These are phyloP conservation scores for Mimachlamys varia DNA, from an alignment of 2,888 invertebrate species.

Conservation along the genomic window DNA sequence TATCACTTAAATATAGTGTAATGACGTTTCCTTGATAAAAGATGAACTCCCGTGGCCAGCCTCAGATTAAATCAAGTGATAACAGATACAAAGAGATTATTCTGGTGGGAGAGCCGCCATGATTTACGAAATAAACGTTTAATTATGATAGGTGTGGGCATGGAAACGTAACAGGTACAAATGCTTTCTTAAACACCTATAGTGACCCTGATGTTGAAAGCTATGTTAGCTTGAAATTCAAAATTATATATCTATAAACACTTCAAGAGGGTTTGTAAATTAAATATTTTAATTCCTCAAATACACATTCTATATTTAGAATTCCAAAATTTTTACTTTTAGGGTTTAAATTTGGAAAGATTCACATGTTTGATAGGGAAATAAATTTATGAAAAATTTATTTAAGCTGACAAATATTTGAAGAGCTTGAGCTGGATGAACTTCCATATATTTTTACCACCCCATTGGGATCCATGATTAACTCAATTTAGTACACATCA, in stretches of 20 bases:
- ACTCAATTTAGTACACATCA: not conserved
- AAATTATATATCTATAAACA: not conserved
- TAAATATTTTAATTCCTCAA: not conserved
- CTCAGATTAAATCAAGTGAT: not conserved
- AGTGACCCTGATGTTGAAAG: not conserved
- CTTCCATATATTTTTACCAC: not conserved
- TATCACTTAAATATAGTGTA: not conserved
- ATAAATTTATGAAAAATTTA: not conserved
- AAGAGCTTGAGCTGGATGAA: not conserved
- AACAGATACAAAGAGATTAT: not conserved
- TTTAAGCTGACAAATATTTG: not conserved
- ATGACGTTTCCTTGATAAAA: not conserved
- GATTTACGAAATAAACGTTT: not conserved
- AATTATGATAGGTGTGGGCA: not conserved
- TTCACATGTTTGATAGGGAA: not conserved
- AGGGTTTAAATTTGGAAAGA: not conserved
- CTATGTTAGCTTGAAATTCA: not conserved
- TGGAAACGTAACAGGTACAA: not conserved
- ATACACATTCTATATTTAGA: no score
- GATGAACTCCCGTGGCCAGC: not conserved
- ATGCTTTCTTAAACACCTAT: slow-evolving; percentile 1
- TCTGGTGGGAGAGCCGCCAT: not conserved
- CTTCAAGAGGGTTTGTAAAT: not conserved
- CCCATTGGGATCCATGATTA: not conserved
- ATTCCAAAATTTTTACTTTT: not conserved